Base-by-base conservation (phyloP, 2,888 invertebrate genomes). In the Unio delphinus region DNA sequence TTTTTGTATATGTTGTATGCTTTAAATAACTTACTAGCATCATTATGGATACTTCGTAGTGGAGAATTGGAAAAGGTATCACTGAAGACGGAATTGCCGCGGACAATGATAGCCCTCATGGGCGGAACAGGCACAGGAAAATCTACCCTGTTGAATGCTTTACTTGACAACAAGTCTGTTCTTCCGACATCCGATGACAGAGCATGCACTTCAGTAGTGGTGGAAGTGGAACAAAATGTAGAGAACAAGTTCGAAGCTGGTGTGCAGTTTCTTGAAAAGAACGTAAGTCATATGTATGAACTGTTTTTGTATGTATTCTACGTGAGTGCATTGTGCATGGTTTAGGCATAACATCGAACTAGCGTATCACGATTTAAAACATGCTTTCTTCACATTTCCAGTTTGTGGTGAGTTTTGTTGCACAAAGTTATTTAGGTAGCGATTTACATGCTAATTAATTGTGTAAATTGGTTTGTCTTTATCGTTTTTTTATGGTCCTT, bases 151-250 rank as follows among this genome's bases (percentile, higher is more conserved):
- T 74, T 86, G 80, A 86, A 86, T 67, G 86, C 84, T 11, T 67
- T 86, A 1, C 70, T 86, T 54, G 83, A 84, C 66, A 81, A 84
- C 34, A 72, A 75, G 4, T 76, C 75, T 66, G 77, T 85, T 18
- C 75, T 86, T n/a, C 86, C 86, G 1, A 86, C 86, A 1, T 86
- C 86, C 1, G 84, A 85, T 7, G 81, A 84, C 68, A 65, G 81
- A 55, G 86, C 86, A 1, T 86, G 86, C 69, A 86, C 86, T 4
- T 83, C 86, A 7, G 85, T 83, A 0, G 84, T 85, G 8, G 85
- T 85, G 20, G 81, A 84, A 68, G 78, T 85, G 6, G 67, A 74
- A 4, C 64, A 78, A 45, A 84, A 84, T 67, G 70, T 28, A 28
- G 28, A 28, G 26, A 80, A 68, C 57, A 64, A 73, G 55, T 86